Base-by-base conservation (phyloP, 2,888 invertebrate species). In the Agapostemon virescens region DNA sequence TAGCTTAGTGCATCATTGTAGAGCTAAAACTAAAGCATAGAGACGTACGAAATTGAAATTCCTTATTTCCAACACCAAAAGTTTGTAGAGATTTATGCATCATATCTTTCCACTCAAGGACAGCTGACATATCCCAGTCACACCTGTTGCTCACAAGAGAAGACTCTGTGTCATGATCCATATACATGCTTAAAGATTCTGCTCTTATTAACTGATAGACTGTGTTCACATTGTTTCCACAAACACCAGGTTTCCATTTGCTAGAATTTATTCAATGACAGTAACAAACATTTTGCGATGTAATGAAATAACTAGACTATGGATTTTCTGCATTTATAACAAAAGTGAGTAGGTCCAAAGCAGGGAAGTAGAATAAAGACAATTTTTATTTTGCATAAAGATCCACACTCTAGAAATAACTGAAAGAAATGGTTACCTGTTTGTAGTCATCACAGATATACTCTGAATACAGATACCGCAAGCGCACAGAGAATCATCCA, bases 401-500 rank as follows among this genome's bases (percentile, higher is more conserved):
- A n/a, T n/a, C n/a, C n/a, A n/a, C n/a, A n/a, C n/a, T n/a, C n/a
- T n/a, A n/a, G 1, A 40, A 40, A 45, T 9, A 49, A 30, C 23
- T 7, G 13, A 5, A 42, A 9, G 20, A 45, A 64, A 52, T n/a
- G 40, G 80, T 93, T 90, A 96, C 96, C 95, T 96, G 89, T 97
- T 97, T 3, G 97, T 97, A 11, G 96, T 96, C 91, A 97, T 96
- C 84, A 97, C 95, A 0, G 96, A 95, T 84, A 97, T 93, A 85
- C 95, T 95, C 89, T 97, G 96, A 77, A 97, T 93, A 91, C 97
- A 97, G 42, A 97, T 89, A 2, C 97, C 97, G 90, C 96, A 96
- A 0, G 96, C 95, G 87, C 97, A 93, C 6, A 96, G 95, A 80
- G 95, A 94, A 61, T 94, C 94, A 67, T 95, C 95, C 83, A 95